Base-by-base conservation (phyloP, 2,888 invertebrate genomes). In the Busseola fusca region DNA sequence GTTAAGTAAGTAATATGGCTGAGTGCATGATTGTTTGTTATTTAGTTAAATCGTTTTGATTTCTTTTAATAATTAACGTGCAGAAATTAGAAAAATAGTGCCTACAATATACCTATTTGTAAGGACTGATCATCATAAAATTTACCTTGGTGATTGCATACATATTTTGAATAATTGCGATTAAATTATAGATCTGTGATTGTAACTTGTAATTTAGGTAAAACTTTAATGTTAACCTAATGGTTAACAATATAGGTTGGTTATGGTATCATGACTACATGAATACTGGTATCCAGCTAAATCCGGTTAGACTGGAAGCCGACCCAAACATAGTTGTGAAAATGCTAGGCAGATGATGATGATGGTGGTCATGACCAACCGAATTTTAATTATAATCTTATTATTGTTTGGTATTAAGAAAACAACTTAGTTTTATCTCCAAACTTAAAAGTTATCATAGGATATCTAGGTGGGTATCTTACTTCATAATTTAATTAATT, bases 21-120 rank as follows among this genome's bases (percentile, higher is more conserved):
- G 18, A 45, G 54, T 37, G 72, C 25, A 25, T 37, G 48, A 30
- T 54, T 30, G 50, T 34, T 27, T 59, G 52, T 69, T 72, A 30
- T 6, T 0, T 48, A 65, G 2, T 48, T 58, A 16, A 58, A 57
- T 48, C 1, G 3, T 27, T 57, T 30, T 37, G 16, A 30, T 45
- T 56, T 4, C 1, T 1, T 60, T 56, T 0, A 25, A 34, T 34
- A 34, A 34, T 34, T 34, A 7, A 34, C 0, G 1, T 16, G 14
- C 9, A 27, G 10, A 27, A n/a, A 64, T 37, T 37, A 27, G 27
- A 30, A 14, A 0, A 18, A n/a, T 27, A 70, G n/a, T n/a, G n/a
- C 3, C 12, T 45, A 5, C 16, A 54, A 34, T n/a, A 7, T n/a
- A n/a, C n/a, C n/a, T 37, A 56, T 45, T 56, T 1, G 1, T 34